A percentile compares a stretch with the other conserved stretches of the same genome.
These are phyloP conservation scores for Macaca fascicularis DNA, from an alignment of 2,113 vertebrate genomes.

Conservation along the genomic window DNA sequence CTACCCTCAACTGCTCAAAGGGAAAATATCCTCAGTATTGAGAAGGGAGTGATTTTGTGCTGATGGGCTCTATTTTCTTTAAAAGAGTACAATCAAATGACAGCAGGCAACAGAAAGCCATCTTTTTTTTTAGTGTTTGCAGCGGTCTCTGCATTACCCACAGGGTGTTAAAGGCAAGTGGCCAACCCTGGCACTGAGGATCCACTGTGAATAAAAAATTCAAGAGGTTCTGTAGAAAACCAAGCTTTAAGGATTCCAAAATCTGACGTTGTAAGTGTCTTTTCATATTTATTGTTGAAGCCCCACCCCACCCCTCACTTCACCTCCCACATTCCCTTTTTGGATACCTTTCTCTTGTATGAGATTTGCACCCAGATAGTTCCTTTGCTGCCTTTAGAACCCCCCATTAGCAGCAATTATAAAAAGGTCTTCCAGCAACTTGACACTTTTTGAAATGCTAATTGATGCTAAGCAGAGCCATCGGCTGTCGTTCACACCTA, in stretches of 20 bases:
- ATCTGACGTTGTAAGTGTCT: background rate
- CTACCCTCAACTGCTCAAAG: conserved; percentile 33
- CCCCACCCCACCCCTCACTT: background rate
- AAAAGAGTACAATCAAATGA: conserved; percentile 14
- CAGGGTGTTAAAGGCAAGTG: background rate
- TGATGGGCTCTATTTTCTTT: conserved; percentile 36
- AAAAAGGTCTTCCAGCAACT: conserved; percentile 69
- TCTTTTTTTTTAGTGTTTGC: background rate
- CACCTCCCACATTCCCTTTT: background rate
- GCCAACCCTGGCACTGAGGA: background rate
- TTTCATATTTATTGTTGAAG: background rate
- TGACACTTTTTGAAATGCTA: conserved; percentile 80
- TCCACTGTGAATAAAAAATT: background rate
- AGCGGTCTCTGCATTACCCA: background rate
- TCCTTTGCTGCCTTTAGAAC: conserved; percentile 45
- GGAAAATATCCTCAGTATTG: conserved; percentile 49
- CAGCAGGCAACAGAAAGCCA: conserved; percentile 32
- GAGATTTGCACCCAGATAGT: conserved; percentile 30
- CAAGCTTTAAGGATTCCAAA: background rate
- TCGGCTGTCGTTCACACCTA: conserved; percentile 73
- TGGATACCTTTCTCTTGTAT: background rate
- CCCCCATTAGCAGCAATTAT: conserved; percentile 73
- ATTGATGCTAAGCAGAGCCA: conserved; percentile 69
- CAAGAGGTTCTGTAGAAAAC: background rate
- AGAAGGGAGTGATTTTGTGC: conserved; percentile 30